Percentiles rank a stretch among this genome's conserved stretches.
Evolutionary conservation across 2,888 invertebrate genomes (phyloP).

Genomic region (Cybosia mesomella): DNA sequence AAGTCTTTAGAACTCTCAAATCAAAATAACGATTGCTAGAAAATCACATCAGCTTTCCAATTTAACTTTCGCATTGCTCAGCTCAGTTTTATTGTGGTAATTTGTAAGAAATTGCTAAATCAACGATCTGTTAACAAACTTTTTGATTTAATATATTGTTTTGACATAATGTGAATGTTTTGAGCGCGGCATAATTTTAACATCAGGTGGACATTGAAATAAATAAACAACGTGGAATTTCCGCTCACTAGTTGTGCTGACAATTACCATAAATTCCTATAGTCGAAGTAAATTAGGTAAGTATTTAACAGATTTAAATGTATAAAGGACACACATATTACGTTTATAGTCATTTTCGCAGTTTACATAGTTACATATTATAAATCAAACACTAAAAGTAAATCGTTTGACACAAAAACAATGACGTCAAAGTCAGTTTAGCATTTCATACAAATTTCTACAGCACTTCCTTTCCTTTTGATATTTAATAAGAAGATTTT

Average conservation of each 20-base stretch:
- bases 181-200: not conserved
- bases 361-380: too few relatives aligned
- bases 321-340: too few relatives aligned
- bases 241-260: not conserved
- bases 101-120: slow-evolving; percentile 43
- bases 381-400: too few relatives aligned
- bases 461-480: too few relatives aligned
- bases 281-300: too few relatives aligned
- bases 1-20: slow-evolving; percentile 32
- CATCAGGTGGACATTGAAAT: not conserved
- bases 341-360: too few relatives aligned
- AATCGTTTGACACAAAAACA: too few relatives aligned
- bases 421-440: too few relatives aligned
- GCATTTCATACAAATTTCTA: too few relatives aligned
- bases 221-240: not conserved
- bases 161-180: not conserved
- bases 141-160: slow-evolving; percentile 17
- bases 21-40: slow-evolving; percentile 38
- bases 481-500: too few relatives aligned
- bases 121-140: slow-evolving; percentile 16
- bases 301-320: too few relatives aligned
- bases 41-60: slow-evolving; percentile 55
- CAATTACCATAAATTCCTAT: too few relatives aligned
- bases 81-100: slow-evolving; percentile 46
- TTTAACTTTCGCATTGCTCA: slow-evolving; percentile 53